Percentiles rank a stretch among this genome's conserved stretches.
These are phyloP conservation scores for Artemia sinica DNA, from an alignment of 2,888 invertebrate species.

Conservation along the genomic window DNA sequence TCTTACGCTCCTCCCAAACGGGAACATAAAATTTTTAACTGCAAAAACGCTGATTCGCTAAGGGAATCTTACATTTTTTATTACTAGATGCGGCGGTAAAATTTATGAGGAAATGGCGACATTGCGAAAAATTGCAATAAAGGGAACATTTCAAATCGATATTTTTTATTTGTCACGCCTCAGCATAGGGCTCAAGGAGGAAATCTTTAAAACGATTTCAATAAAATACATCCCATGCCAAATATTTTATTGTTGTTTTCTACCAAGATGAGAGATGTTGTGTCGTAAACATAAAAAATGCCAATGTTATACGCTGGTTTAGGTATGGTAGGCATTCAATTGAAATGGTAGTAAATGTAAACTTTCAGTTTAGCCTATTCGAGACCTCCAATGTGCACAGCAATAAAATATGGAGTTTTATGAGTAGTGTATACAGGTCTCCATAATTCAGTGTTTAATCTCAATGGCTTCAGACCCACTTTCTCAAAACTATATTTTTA, in stretches of 20 bases:
- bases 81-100: not conserved
- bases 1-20: not conserved
- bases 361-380: too few relatives aligned
- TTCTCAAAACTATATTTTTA: too few relatives aligned
- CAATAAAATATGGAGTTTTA: too few relatives aligned
- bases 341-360: too few relatives aligned
- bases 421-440: too few relatives aligned
- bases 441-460: too few relatives aligned
- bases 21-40: not conserved
- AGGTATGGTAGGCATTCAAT: not conserved
- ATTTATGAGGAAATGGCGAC: constrained; percentile 14
- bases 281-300: constrained; percentile 7
- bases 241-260: constrained; percentile 5
- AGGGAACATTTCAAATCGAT: constrained; percentile 8
- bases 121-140: constrained; percentile 13
- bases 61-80: constrained; percentile 8
- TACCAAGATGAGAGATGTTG: not conserved
- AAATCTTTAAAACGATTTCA: not conserved
- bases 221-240: not conserved
- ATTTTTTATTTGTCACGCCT: constrained; percentile 10
- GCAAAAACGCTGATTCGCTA: constrained; percentile 11
- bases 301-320: not conserved
- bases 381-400: too few relatives aligned
- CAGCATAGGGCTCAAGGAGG: not conserved
- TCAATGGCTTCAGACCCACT: too few relatives aligned